Percentiles rank a stretch among this genome's conserved stretches.
phyloP scores from a whole-genome alignment of 2,113 vertebrate genomes.

The Scortum barcoo region DNA sequence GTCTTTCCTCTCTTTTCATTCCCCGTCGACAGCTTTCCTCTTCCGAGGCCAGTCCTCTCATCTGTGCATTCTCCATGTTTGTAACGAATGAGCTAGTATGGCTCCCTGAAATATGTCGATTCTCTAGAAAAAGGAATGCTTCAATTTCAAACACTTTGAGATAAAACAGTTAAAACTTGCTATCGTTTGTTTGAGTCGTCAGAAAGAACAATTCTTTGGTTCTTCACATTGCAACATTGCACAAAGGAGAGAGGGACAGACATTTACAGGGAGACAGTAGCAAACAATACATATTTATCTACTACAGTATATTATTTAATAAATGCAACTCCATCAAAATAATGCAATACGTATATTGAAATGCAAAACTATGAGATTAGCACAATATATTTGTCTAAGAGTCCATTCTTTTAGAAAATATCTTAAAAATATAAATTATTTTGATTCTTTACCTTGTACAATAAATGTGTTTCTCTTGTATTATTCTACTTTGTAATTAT shows the following conservation, averaged over 20 bases:
- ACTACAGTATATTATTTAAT: slow-evolving; percentile 58
- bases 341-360: slow-evolving; percentile 64
- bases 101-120: slow-evolving; percentile 60
- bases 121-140: slow-evolving; percentile 48
- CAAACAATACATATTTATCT: slow-evolving; percentile 71
- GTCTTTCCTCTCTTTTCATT: not conserved
- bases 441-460: slow-evolving; percentile 65
- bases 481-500: slow-evolving; percentile 56
- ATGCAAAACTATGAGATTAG: slow-evolving; percentile 75
- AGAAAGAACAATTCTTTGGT: slow-evolving; percentile 81
- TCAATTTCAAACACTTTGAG: slow-evolving; percentile 35
- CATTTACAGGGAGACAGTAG: slow-evolving; percentile 62
- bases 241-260: slow-evolving; percentile 66
- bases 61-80: slow-evolving; percentile 33
- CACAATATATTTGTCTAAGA: slow-evolving; percentile 72
- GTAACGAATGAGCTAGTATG: slow-evolving; percentile 42
- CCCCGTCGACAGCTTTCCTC: slow-evolving; percentile 17
- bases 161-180: slow-evolving; percentile 30
- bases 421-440: slow-evolving; percentile 86
- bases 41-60: slow-evolving; percentile 20
- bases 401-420: slow-evolving; percentile 81
- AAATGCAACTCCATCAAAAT: slow-evolving; percentile 67
- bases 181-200: slow-evolving; percentile 34
- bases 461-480: slow-evolving; percentile 59
- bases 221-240: slow-evolving; percentile 77